phyloP scores from a whole-genome alignment of 2,888 invertebrate genomes.

The Charanyca ferruginea region DNA sequence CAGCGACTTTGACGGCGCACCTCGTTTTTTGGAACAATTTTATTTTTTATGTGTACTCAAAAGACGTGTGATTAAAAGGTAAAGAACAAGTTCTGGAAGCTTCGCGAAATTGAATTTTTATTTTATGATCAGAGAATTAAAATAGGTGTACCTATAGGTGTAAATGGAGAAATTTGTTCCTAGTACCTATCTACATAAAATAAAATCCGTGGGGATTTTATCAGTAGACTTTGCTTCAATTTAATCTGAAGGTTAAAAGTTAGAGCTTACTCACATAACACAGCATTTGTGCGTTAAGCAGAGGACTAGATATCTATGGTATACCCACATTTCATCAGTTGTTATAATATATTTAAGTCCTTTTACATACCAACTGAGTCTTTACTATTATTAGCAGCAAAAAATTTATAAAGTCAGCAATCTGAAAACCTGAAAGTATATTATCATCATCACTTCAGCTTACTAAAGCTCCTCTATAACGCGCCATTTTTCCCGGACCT shows the following conservation, averaged over 20 bases:
- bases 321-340: too few relatives aligned
- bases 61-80: conserved; percentile 57
- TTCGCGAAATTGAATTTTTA: conserved; percentile 50
- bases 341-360: too few relatives aligned
- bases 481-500: too few relatives aligned
- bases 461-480: too few relatives aligned
- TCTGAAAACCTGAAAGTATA: conserved; percentile 3
- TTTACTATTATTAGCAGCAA: not conserved
- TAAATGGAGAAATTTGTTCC: not conserved
- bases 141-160: not conserved
- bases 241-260: not conserved
- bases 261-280: not conserved
- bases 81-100: conserved; percentile 48
- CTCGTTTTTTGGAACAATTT: conserved; percentile 53
- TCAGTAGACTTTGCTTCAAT: not conserved
- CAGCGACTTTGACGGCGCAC: conserved; percentile 51
- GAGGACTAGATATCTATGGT: too few relatives aligned
- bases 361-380: not conserved
- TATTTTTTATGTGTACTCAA: conserved; percentile 56
- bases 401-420: not conserved
- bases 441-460: too few relatives aligned
- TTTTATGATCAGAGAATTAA: conserved; percentile 38
- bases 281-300: too few relatives aligned
- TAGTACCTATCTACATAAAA: not conserved
- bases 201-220: not conserved